Conservation (phyloP, 1,140 invertebrate genomes). For the Lamellibrachia luymesi region DNA sequence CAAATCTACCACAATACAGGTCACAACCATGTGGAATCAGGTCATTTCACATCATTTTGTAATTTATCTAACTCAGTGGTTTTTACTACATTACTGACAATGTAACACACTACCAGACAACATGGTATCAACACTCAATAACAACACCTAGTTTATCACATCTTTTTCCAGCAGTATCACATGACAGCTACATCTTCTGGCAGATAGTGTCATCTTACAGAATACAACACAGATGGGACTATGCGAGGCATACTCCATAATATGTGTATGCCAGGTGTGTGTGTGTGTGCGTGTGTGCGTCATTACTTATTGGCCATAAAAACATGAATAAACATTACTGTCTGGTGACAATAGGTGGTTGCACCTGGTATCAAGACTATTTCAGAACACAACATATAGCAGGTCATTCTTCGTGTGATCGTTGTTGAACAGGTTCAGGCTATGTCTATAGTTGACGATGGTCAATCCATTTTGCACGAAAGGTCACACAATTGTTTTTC, state of each 20-base stretch:
- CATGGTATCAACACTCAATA: neutral
- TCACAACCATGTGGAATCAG: neutral
- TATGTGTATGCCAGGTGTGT: neutral
- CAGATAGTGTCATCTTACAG: neutral
- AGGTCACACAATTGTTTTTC: neutral
- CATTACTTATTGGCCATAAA: too few relatives aligned
- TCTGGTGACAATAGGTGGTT: neutral
- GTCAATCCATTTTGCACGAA: neutral
- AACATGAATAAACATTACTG: neutral
- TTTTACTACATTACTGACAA: constrained; percentile 3
- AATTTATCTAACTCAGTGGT: constrained; percentile 2
- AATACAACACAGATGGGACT: neutral
- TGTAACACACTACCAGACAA: constrained; percentile 6
- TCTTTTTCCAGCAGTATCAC: neutral
- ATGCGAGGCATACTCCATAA: neutral
- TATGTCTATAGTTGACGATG: neutral
- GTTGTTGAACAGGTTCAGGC: neutral
- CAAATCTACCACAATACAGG: neutral
- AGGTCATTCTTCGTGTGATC: neutral
- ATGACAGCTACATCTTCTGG: neutral
- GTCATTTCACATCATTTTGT: neutral
- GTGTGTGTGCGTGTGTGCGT: too few relatives aligned
- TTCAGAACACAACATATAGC: neutral
- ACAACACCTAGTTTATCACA: neutral
- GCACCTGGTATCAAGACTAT: neutral